These are phyloP conservation scores for Glyphotaelius pellucidus DNA, from an alignment of 2,888 invertebrate genomes.

Conservation along the genomic window DNA sequence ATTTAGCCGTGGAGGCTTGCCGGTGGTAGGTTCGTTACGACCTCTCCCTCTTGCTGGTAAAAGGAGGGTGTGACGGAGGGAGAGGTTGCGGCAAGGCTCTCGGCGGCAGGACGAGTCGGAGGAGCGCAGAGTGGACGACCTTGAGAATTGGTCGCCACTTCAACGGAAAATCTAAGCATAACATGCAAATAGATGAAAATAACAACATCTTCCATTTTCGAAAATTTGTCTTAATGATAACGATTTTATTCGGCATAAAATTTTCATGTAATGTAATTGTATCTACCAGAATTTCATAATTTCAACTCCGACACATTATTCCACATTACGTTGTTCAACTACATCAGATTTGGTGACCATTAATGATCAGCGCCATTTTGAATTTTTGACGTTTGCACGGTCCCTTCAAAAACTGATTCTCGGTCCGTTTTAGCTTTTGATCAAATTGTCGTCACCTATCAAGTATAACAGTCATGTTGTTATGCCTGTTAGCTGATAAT, in stretches of 20 bases:
- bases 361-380: too few species aligned
- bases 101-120: background rate
- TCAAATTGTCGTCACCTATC: too few species aligned
- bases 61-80: background rate
- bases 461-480: too few species aligned
- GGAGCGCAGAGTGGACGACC: background rate
- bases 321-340: too few species aligned
- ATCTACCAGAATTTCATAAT: too few species aligned
- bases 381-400: too few species aligned
- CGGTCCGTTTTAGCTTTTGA: too few species aligned
- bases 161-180: background rate
- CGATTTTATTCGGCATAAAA: background rate
- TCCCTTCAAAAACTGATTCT: too few species aligned
- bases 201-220: background rate
- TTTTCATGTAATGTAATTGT: too few species aligned
- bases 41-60: background rate
- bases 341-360: too few species aligned
- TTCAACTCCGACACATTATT: too few species aligned
- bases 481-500: too few species aligned
- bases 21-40: background rate
- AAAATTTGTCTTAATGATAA: background rate
- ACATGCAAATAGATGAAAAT: constrained; percentile 10
- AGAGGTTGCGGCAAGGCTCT: background rate
- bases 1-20: background rate
- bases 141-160: constrained; percentile 11